These are phyloP conservation scores for Pterostichus niger DNA, from an alignment of 2,888 invertebrate species.

Conservation along the genomic window DNA sequence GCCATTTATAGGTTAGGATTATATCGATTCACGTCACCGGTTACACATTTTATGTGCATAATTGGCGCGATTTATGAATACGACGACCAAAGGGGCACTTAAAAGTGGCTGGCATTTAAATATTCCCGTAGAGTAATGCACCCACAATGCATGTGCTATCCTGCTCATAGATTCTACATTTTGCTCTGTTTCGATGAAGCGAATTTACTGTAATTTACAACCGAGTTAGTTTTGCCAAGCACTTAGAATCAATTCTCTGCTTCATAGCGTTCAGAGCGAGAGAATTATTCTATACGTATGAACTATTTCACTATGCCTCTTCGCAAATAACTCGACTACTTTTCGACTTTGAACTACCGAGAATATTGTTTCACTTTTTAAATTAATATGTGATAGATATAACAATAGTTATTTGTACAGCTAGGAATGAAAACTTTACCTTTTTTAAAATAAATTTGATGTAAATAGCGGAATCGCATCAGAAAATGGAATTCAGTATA, in stretches of 20 bases:
- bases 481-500: too few species aligned
- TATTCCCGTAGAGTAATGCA: slow-evolving; percentile 50
- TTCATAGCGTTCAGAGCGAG: background rate
- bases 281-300: slow-evolving; percentile 35
- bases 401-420: too few species aligned
- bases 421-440: too few species aligned
- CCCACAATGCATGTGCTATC: slow-evolving; percentile 50
- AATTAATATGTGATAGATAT: too few species aligned
- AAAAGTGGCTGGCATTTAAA: slow-evolving; percentile 61
- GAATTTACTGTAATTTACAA: slow-evolving; percentile 42
- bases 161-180: slow-evolving; percentile 16
- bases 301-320: slow-evolving; percentile 38
- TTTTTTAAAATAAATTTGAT: too few species aligned
- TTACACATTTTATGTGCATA: slow-evolving; percentile 63
- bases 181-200: slow-evolving; percentile 48
- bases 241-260: slow-evolving; percentile 54
- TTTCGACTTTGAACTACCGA: background rate
- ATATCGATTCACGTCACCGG: slow-evolving; percentile 64
- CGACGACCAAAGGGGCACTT: slow-evolving; percentile 49
- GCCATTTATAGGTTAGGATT: slow-evolving; percentile 64
- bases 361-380: too few species aligned
- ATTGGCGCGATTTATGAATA: slow-evolving; percentile 62
- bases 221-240: slow-evolving; percentile 34
- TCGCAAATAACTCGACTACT: slow-evolving; percentile 6
- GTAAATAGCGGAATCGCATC: too few species aligned